Base-by-base conservation (phyloP, 2,888 invertebrate species). In the Agrochola litura region DNA sequence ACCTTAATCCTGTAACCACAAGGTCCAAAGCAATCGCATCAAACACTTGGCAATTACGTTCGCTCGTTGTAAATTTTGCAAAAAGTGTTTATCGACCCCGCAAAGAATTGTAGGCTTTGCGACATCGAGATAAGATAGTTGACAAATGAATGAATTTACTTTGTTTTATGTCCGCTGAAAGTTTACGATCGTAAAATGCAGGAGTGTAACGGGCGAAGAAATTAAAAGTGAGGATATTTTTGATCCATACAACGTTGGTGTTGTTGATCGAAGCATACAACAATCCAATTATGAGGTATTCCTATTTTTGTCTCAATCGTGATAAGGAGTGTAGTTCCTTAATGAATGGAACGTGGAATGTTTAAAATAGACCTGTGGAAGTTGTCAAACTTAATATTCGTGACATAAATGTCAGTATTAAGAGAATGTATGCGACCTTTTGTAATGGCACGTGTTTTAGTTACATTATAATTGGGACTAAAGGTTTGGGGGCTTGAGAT, bases 41-140 rank as follows among this genome's bases (percentile, higher is more conserved):
- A 61, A 60, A 77, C 74, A 80, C 70, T 82, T 89, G 83, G 89
- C 85, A 87, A 82, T 87, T 83, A 86, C 83, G 88, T 85, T 84
- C 84, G 86, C 86, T 89, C 88, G 88, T 90, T 89, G 90, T 89
- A 89, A 91, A 89, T 90, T 88, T 87, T 85, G 88, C 89, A 88
- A 90, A 89, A 89, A 87, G 86, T 86, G 79, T 88, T 91, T 89
- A 89, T 90, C 88, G 83, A 87, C 88, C 85, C 85, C 77, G 80
- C 90, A 91, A 91, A 88, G 91, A 90, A 92, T 88, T 92, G 90
- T 92, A 89, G 88, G 89, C 93, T 93, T 91, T 93, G 82, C 80
- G 86, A 81, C 89, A 83, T 89, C 77, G 89, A 89, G 91, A 93
- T 93, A 93, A 93, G 91, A 92, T 90, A 90, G 88, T 81, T 84